Evolutionary conservation across 2,888 invertebrate genomes (phyloP), one percentile per base, ranked within the genome.

Genomic region (Hecatera dysodea): DNA sequence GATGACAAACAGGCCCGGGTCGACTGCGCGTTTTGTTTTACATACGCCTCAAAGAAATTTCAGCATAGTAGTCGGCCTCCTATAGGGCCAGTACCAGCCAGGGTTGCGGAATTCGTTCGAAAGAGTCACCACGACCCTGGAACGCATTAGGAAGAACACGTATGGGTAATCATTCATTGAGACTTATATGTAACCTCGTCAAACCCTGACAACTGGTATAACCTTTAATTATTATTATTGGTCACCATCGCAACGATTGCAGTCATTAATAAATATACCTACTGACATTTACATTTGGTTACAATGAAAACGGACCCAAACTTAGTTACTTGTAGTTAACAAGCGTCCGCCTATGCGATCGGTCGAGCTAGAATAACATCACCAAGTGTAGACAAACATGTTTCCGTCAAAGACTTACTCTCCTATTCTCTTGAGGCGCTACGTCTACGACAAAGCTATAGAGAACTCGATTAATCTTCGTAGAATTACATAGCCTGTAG

Each of bases 341-440:
- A 52, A 62, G 42, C 12, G 22, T 22, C 50, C 33, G 50, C 29
- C 12, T 24, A 22, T 9, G 22, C 8, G 17, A 3, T 19, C 27
- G 15, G 29, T 56, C 42, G 67, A 50, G 15, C 42, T 75, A 50
- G 15, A 56, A 72, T 50, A 75, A 72, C 76, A 66, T 27, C 42
- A 48, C 9, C 29, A 6, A 22, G 48, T 66, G 9, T 29, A 72
- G 19, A 66, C 46, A 72, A 72, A 75, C 75, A 66, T 55, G 75
- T 56, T 75, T 65, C 46, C 19, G 33, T 27, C 48, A 56, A 72
- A 72, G 72, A 66, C 52, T 12, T 36, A 27, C 9, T 50, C 36
- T 27, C 42, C 39, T 3, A 42, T 65, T 72, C 66, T 75, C 55
- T 66, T 19, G 33, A 56, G 39, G 24, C 22, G 19, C 12, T 33